Evolutionary conservation across 2,888 invertebrate genomes (phyloP).

Genomic region (Rhorus exstirpatorius): DNA sequence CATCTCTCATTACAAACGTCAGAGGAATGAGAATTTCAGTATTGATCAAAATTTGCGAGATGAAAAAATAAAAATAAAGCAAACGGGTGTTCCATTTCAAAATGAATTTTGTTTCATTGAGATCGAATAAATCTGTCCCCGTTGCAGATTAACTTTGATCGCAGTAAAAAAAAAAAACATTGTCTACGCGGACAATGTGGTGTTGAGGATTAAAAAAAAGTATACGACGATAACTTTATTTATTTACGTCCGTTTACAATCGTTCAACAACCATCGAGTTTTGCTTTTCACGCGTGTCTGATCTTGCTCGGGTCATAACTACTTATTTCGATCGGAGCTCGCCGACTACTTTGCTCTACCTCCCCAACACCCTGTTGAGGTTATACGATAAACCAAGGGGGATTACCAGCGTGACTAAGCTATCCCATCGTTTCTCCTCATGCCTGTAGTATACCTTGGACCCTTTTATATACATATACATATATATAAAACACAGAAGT

Average conservation of each 20-base stretch:
- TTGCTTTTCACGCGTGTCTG: constrained; percentile 28
- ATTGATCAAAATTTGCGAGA: no score
- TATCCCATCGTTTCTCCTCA: constrained; percentile 62
- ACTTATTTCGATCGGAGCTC: constrained; percentile 61
- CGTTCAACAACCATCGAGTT: constrained; percentile 5
- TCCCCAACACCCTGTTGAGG: constrained; percentile 12
- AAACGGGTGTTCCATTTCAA: no score
- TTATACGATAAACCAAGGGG: constrained; percentile 31
- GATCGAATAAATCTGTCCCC: no score
- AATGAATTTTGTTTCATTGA: no score
- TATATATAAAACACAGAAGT: constrained; percentile 17
- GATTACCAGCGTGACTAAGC: constrained; percentile 63
- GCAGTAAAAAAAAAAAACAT: constrained; percentile 3
- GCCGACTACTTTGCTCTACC: constrained; percentile 49
- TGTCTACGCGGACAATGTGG: not conserved
- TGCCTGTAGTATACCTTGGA: constrained; percentile 18
- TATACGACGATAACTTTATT: not conserved
- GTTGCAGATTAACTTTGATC: no score
- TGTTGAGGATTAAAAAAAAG: not conserved
- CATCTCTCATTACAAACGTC: no score
- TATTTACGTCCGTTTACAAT: not conserved
- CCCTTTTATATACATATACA: constrained; percentile 16
- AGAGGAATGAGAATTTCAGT: no score
- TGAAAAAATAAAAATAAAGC: no score
- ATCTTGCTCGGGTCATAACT: constrained; percentile 44